Conservation (phyloP, 1,140 invertebrate genomes). For the Achroia grisella region DNA sequence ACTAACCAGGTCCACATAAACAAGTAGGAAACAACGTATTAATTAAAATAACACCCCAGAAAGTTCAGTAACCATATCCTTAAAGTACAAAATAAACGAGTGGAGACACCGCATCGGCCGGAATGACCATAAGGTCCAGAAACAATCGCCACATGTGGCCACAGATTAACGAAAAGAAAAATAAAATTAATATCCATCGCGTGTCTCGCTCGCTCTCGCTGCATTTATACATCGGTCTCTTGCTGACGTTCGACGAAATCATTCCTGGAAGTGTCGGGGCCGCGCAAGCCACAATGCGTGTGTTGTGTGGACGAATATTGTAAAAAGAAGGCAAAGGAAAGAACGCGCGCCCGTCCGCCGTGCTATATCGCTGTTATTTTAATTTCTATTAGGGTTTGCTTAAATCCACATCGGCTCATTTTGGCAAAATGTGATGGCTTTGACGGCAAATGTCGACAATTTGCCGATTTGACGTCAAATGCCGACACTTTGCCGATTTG, state of each 20-base stretch:
- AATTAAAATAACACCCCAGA: constrained; percentile 46
- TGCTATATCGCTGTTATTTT: constrained; percentile 40
- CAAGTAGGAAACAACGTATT: constrained; percentile 17
- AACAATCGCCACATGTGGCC: constrained; percentile 70
- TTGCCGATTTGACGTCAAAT: no score
- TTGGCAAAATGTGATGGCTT: no score
- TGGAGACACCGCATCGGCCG: constrained; percentile 31
- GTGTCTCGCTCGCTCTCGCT: constrained; percentile 24
- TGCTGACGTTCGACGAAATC: constrained; percentile 43
- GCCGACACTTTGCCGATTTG: no score
- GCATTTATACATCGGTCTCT: constrained; percentile 19
- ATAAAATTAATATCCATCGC: constrained; percentile 51
- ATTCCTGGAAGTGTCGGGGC: constrained; percentile 59
- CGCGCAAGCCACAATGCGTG: constrained; percentile 56
- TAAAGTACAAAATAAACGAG: constrained; percentile 43
- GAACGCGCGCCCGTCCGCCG: constrained; percentile 26
- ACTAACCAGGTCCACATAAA: constrained; percentile 2
- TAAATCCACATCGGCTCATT: background rate
- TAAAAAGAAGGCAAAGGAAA: constrained; percentile 33
- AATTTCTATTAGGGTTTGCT: constrained; percentile 20
- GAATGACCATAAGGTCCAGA: constrained; percentile 66
- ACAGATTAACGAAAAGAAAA: constrained; percentile 67
- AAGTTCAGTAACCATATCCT: constrained; percentile 42
- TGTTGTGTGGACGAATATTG: constrained; percentile 53
- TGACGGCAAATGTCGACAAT: no score